phyloP scores from a whole-genome alignment of 37 sponge, comb jelly and placozoan genomes.

The Diacarnus erythraeanus region DNA sequence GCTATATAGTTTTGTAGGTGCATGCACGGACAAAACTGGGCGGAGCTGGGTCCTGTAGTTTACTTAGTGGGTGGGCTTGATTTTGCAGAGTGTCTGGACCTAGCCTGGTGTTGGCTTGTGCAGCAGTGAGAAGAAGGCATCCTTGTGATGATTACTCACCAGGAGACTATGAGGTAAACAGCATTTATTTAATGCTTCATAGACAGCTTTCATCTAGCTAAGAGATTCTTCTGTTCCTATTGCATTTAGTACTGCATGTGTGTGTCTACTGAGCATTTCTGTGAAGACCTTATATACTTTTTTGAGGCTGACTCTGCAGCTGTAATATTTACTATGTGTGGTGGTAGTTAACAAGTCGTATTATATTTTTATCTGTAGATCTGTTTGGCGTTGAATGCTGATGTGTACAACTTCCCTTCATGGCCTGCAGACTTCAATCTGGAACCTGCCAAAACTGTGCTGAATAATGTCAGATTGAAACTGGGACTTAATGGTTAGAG shows the following conservation, averaged over 20 bases:
- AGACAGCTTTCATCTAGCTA: too few species aligned
- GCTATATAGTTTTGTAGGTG: too few species aligned
- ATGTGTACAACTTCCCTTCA: conserved; percentile 16
- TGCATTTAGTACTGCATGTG: too few species aligned
- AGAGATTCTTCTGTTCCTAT: too few species aligned
- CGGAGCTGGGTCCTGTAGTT: conserved; percentile 17
- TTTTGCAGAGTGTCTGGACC: background rate
- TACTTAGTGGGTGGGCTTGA: conserved; percentile 40
- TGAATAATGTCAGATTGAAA: conserved; percentile 24
- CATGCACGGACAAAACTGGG: background rate
- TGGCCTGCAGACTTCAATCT: conserved; percentile 14
- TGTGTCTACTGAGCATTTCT: too few species aligned
- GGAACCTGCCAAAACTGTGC: conserved; percentile 45
- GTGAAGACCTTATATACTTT: too few species aligned
- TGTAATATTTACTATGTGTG: background rate
- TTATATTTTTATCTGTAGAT: conserved; percentile 7
- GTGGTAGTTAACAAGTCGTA: too few species aligned
- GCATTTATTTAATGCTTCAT: too few species aligned
- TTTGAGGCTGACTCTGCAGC: too few species aligned
- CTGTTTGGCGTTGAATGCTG: conserved; percentile 41
- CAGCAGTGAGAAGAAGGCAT: conserved; percentile 46
- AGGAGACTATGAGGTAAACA: conserved; percentile 51
- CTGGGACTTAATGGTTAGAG: conserved; percentile 59
- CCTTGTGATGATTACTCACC: conserved; percentile 23
- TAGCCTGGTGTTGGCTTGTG: conserved; percentile 46